Evolutionary conservation across 2,113 vertebrate species (phyloP).

Genomic region (Poecilia latipinna): DNA sequence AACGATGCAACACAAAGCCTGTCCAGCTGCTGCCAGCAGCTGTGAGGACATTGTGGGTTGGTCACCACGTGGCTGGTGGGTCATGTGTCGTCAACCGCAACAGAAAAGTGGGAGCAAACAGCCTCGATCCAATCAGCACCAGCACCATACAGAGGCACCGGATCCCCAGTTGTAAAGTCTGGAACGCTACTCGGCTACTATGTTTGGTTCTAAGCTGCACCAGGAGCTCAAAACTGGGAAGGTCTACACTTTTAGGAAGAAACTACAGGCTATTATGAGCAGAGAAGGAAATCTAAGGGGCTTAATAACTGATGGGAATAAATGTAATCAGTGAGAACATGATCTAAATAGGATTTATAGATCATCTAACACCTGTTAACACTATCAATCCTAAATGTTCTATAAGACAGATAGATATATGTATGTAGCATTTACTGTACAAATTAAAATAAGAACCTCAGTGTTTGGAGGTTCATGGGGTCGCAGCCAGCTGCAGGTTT

Average conservation of each 20-base stretch:
- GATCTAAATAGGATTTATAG: slow-evolving; percentile 1
- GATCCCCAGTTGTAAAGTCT: slow-evolving; percentile 78
- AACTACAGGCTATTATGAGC: neutral
- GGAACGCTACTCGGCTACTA: slow-evolving; percentile 1
- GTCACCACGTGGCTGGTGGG: slow-evolving; percentile 95
- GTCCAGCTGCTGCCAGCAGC: slow-evolving; percentile 18
- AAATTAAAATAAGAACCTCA: neutral
- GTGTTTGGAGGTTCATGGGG: slow-evolving; percentile 60
- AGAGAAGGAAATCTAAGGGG: neutral
- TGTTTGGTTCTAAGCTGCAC: slow-evolving; percentile 5
- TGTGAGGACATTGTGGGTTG: slow-evolving; percentile 83
- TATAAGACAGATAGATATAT: neutral
- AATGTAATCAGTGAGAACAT: neutral
- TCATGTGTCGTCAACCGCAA: slow-evolving; percentile 99
- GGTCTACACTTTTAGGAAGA: neutral
- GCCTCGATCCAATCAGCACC: slow-evolving; percentile 97
- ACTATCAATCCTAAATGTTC: neutral
- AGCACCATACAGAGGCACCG: slow-evolving; percentile 93
- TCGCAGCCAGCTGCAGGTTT: slow-evolving; percentile 90
- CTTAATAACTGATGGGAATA: neutral
- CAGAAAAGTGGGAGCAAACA: slow-evolving; percentile 99
- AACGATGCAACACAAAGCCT: neutral
- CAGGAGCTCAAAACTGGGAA: slow-evolving; percentile 4
- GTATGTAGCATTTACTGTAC: neutral
- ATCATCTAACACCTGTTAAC: neutral